phyloP scores from a whole-genome alignment of 2,113 vertebrate species.

The Rhinopomastus cyanomelas region DNA sequence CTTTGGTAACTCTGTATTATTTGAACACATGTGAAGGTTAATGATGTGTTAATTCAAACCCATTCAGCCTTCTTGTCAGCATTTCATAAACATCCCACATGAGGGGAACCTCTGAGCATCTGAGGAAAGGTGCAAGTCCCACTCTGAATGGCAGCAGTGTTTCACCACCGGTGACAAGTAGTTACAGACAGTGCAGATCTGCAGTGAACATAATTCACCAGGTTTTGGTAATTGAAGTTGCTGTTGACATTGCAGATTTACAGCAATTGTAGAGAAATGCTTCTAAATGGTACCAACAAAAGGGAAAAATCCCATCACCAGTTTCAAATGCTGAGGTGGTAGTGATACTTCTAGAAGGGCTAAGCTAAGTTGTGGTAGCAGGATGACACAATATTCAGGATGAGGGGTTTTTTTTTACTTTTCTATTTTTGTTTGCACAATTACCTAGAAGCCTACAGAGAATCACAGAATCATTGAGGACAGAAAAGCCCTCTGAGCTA shows the following conservation, averaged over 20 bases:
- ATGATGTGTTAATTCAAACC: neutral
- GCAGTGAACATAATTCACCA: neutral
- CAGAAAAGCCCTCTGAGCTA: no score
- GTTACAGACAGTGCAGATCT: neutral
- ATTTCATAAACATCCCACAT: neutral
- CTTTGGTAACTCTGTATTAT: neutral
- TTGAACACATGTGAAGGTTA: neutral
- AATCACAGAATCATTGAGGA: neutral
- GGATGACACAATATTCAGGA: neutral
- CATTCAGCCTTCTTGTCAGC: neutral
- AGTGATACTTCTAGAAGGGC: constrained; percentile 4
- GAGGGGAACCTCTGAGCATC: neutral
- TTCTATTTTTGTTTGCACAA: neutral
- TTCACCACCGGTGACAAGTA: neutral
- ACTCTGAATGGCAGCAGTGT: neutral
- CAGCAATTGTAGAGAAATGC: constrained; percentile 35
- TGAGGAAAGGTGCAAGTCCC: neutral
- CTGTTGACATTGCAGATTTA: constrained; percentile 39
- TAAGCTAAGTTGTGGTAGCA: neutral
- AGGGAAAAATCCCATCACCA: neutral
- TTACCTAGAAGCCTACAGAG: neutral
- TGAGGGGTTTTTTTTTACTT: neutral
- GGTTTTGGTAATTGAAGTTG: neutral
- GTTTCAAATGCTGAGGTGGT: constrained; percentile 7
- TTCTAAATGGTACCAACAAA: constrained; percentile 46